phyloP scores from a whole-genome alignment of 2,113 vertebrate species.

The Barbus barbus region DNA sequence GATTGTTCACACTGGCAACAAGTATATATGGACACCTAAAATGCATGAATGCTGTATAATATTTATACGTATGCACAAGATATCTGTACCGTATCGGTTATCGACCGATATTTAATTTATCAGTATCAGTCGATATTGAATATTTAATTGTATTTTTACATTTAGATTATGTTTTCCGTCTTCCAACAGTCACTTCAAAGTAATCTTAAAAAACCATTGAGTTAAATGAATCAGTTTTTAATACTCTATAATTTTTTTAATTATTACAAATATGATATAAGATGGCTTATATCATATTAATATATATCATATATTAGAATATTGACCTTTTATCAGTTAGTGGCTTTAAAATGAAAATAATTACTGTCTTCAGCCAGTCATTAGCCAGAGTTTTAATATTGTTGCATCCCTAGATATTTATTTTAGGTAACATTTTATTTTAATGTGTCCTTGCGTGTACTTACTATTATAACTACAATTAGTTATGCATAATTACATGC shows the following conservation, averaged over 20 bases:
- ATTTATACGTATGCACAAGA: neutral
- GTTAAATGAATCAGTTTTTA: no score
- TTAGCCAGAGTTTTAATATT: no score
- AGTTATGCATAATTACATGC: no score
- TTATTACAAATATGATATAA: neutral
- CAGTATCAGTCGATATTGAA: neutral
- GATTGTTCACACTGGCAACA: neutral
- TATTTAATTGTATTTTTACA: neutral
- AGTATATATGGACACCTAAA: neutral
- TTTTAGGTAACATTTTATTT: neutral
- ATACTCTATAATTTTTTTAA: no score
- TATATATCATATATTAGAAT: neutral
- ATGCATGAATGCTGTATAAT: neutral
- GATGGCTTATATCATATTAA: neutral
- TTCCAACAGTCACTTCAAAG: neutral
- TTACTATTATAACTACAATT: no score
- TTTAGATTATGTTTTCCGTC: neutral
- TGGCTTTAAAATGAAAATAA: neutral
- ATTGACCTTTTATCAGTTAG: neutral
- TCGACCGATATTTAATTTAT: neutral
- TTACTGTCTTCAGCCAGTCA: neutral
- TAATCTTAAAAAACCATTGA: neutral
- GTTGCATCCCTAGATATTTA: no score
- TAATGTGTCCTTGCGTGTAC: no score
- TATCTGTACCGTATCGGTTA: neutral